Evolutionary conservation across 2,113 vertebrate species (phyloP), one percentile per base, ranked within the genome.

Genomic region (Zingel zingel): DNA sequence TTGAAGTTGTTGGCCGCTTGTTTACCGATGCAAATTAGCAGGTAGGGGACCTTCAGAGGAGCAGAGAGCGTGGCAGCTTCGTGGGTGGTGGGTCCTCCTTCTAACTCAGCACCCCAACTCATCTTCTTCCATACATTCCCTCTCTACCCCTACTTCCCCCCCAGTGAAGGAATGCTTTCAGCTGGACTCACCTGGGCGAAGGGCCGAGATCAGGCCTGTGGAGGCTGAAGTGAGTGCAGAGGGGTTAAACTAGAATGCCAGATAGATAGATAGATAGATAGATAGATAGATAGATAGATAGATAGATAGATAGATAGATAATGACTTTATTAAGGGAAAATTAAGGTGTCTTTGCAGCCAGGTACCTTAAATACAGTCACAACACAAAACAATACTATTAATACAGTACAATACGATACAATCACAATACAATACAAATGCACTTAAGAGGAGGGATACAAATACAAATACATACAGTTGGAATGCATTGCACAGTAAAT

Each of bases 1-100:
- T 95, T 96, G 92, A 95, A 92, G 91, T 75, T 59, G 51, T 86
- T 77, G 33, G 81, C 66, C 6, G 77, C 86, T 76, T 95, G 92
- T 96, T 95, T 96, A 94, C 95, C 87, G 93, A 94, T 95, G 92
- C 94, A 94, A 96, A 96, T 96, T 94, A 96, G 87, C 83, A 85
- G 79, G 83, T 81, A 54, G 80, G 79, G 56, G 27, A 64, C 82
- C 86, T 94, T 92, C 85, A 93, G 91, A 91, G 73, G 86, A 93
- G 91, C 93, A 86, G 85, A 76, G 56, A 86, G 90, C 84, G 83
- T 91, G 89, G 89, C 86, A 27, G 82, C 93, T 74, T 45, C 74
- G 74, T 90, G 91, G 90, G 92, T 91, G 92, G 89, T 83, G 81
- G 81, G 62, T 54, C 65, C 65, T 10, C 53, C 77, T 67, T 81